phyloP scores from a whole-genome alignment of 2,113 vertebrate genomes.

The Zosterops borbonicus region DNA sequence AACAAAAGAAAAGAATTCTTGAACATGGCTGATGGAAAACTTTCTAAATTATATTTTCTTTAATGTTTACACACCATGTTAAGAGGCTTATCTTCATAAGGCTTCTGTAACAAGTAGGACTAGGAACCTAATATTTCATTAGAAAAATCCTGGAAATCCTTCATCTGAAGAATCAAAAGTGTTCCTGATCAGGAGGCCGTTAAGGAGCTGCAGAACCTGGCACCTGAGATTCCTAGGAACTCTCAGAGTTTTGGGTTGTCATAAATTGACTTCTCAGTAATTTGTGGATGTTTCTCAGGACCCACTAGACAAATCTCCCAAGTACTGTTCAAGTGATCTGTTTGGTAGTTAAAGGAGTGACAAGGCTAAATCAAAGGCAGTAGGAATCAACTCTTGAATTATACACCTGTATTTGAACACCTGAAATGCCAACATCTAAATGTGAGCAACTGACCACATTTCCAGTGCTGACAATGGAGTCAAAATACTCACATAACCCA shows the following conservation, averaged over 20 bases:
- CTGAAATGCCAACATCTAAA: neutral
- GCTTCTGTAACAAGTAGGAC: neutral
- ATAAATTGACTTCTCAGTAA: neutral
- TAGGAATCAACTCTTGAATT: neutral
- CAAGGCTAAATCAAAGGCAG: neutral
- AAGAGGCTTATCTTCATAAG: neutral
- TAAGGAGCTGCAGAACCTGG: neutral
- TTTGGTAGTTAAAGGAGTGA: neutral
- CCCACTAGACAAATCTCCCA: neutral
- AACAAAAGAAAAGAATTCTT: neutral
- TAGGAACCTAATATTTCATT: neutral
- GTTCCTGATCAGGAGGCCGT: neutral
- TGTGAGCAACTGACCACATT: neutral
- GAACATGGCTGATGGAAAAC: neutral
- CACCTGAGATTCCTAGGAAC: neutral
- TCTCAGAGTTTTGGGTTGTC: neutral
- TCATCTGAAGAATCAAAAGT: neutral
- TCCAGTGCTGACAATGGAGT: neutral
- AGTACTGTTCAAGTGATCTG: neutral
- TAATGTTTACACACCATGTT: neutral
- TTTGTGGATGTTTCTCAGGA: neutral
- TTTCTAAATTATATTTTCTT: neutral
- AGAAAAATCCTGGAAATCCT: neutral
- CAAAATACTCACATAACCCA: accelerated
- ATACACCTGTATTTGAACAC: neutral